These are phyloP conservation scores for Balaeniceps rex DNA, from an alignment of 2,113 vertebrate genomes.

Conservation along the genomic window DNA sequence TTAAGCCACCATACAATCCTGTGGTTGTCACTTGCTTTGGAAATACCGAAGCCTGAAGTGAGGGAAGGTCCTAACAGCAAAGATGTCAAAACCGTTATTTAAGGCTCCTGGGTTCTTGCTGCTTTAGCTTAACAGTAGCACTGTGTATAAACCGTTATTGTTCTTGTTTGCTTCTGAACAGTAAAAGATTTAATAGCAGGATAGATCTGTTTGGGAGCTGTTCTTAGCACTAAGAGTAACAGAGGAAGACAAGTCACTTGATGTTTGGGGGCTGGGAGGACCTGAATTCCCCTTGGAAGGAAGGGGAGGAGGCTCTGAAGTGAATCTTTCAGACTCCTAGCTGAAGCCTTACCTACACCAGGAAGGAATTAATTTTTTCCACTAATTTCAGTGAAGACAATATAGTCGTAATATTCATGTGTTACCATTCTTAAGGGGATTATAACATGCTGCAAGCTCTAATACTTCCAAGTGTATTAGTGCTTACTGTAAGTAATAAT, in stretches of 20 bases:
- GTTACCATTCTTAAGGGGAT: not conserved
- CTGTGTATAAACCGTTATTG: not conserved
- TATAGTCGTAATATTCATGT: not conserved
- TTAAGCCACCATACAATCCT: fast-evolving
- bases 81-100: not conserved
- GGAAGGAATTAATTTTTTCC: not conserved
- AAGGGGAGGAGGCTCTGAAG: not conserved
- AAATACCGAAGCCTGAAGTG: not conserved
- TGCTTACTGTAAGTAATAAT: not conserved
- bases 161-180: not conserved
- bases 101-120: not conserved
- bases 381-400: not conserved
- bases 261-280: not conserved
- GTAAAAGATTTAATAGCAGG: not conserved
- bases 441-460: not conserved
- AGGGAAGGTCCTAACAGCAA: not conserved
- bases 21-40: not conserved
- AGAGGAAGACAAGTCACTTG: not conserved
- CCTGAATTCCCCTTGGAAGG: not conserved
- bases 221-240: fast-evolving
- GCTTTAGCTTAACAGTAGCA: not conserved
- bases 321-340: not conserved
- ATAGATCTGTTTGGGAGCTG: not conserved
- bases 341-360: not conserved
- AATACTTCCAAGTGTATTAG: not conserved